Conservation (phyloP, 92 coral and sea anemone genomes). For the Palythoa grandis region DNA sequence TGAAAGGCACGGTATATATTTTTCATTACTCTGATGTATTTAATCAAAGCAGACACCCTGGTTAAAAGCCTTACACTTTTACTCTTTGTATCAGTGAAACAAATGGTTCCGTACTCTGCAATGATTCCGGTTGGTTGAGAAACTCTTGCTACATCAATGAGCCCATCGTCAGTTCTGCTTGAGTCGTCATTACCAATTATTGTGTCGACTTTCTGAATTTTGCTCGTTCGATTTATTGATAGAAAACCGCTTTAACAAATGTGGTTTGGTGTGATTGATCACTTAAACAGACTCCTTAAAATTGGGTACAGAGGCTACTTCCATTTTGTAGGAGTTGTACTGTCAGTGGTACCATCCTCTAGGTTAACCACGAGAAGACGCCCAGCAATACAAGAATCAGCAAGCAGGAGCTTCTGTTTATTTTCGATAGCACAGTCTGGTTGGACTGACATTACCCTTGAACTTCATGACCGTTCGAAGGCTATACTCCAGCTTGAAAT, state of each 20-base stretch:
- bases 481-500: slow-evolving; percentile 44
- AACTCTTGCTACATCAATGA: slow-evolving; percentile 19
- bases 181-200: slow-evolving; percentile 22
- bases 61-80: slow-evolving; percentile 40
- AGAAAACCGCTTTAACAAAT: slow-evolving; percentile 36
- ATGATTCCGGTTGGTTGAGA: slow-evolving; percentile 10
- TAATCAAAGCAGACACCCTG: slow-evolving; percentile 4
- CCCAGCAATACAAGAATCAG: slow-evolving; percentile 20
- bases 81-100: slow-evolving; percentile 36
- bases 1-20: slow-evolving; percentile 39
- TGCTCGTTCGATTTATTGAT: neutral
- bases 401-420: slow-evolving; percentile 45
- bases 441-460: slow-evolving; percentile 41
- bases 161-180: slow-evolving; percentile 33
- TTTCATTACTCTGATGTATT: slow-evolving; percentile 46
- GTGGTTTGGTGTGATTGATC: slow-evolving; percentile 35
- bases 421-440: slow-evolving; percentile 47
- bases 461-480: slow-evolving; percentile 41
- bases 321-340: slow-evolving; percentile 47
- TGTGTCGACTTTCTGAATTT: slow-evolving; percentile 12
- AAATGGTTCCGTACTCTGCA: slow-evolving; percentile 11
- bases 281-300: slow-evolving; percentile 37
- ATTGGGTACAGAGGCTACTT: slow-evolving; percentile 42
- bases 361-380: slow-evolving; percentile 44
- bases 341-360: slow-evolving; percentile 50